Percentiles rank a stretch among this genome's conserved stretches.
These are phyloP conservation scores for Leptodactylus fallax DNA, from an alignment of 2,797 vertebrate species.

Conservation along the genomic window DNA sequence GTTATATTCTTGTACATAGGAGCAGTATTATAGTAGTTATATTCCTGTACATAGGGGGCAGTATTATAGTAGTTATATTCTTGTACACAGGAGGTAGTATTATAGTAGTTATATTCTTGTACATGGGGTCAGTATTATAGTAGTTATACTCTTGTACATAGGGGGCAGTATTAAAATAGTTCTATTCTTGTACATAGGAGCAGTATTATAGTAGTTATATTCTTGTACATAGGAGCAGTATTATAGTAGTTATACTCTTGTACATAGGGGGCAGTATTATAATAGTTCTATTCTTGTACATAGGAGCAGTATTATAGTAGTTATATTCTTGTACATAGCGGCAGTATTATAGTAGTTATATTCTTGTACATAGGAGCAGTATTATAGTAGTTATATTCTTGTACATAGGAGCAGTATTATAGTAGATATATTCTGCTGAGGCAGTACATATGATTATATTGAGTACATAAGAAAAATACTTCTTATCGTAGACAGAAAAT, in stretches of 20 bases:
- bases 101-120: neutral
- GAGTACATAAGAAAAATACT: too few relatives aligned
- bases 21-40: too few relatives aligned
- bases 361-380: neutral
- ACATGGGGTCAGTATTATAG: too few relatives aligned
- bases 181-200: neutral
- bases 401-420: neutral
- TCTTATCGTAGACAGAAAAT: too few relatives aligned
- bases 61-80: too few relatives aligned
- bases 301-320: neutral
- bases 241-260: conserved; percentile 2
- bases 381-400: too few relatives aligned
- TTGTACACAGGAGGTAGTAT: neutral
- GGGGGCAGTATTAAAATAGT: neutral
- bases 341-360: conserved; percentile 8
- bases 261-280: neutral
- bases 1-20: neutral
- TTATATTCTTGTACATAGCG: neutral
- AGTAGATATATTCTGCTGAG: neutral
- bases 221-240: neutral
- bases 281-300: conserved; percentile 2
- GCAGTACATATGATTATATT: neutral
- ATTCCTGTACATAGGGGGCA: too few relatives aligned
- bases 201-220: conserved; percentile 6
- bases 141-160: too few relatives aligned